A percentile compares a stretch with the other conserved stretches of the same genome.
These are phyloP conservation scores for Camponotus fellah DNA, from an alignment of 2,888 invertebrate genomes.

Conservation along the genomic window DNA sequence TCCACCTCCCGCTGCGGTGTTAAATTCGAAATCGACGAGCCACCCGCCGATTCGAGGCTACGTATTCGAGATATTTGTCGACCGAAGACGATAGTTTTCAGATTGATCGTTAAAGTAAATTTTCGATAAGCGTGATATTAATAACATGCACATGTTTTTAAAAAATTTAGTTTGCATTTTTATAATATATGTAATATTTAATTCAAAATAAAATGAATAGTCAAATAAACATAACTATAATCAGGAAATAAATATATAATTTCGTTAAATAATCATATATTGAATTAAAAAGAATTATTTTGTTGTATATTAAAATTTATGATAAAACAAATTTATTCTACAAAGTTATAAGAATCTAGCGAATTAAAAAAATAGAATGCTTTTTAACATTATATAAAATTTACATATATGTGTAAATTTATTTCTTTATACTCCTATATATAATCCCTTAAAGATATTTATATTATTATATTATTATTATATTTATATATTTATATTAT, in stretches of 20 bases:
- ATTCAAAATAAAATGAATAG: neutral
- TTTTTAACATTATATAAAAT: neutral
- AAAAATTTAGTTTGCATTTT: neutral
- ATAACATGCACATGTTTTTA: neutral
- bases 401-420: neutral
- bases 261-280: neutral
- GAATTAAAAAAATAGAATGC: no score
- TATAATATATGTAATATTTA: neutral
- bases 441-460: neutral
- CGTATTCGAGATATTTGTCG: slow-evolving; percentile 8
- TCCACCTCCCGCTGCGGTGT: slow-evolving; percentile 36
- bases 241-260: neutral
- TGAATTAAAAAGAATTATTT: neutral
- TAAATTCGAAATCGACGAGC: slow-evolving; percentile 45
- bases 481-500: no score
- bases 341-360: neutral
- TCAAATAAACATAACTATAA: neutral
- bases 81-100: neutral
- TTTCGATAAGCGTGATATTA: neutral
- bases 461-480: no score
- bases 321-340: neutral
- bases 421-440: neutral
- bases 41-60: slow-evolving; percentile 17
- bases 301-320: neutral
- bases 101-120: slow-evolving; percentile 7